Evolutionary conservation across 2,113 vertebrate genomes (phyloP).

Genomic region (Sylvicapra grimmia): DNA sequence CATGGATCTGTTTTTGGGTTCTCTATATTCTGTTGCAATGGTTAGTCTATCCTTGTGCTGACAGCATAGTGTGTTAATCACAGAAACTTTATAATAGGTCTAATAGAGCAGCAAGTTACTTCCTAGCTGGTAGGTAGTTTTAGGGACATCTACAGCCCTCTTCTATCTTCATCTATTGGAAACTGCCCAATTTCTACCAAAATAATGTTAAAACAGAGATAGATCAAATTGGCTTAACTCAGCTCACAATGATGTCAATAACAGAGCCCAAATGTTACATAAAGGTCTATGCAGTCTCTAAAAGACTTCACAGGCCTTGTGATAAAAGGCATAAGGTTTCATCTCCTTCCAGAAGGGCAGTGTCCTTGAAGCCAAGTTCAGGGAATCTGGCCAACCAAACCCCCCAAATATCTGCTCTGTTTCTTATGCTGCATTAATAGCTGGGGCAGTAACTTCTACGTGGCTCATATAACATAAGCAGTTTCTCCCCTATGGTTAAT

Average conservation of each 20-base stretch:
- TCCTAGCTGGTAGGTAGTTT: background rate
- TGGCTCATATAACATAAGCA: constrained; percentile 53
- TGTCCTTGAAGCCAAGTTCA: constrained; percentile 15
- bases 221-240: background rate
- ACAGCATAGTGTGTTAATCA: background rate
- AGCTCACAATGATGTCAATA: background rate
- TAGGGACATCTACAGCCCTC: background rate
- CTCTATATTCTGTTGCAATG: background rate
- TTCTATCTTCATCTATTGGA: background rate
- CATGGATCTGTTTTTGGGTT: background rate
- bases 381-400: constrained; percentile 37
- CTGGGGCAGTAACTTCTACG: constrained; percentile 3
- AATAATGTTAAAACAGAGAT: background rate
- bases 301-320: background rate
- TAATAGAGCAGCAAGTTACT: background rate
- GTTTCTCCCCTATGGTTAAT: constrained; percentile 54
- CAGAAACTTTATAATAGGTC: background rate
- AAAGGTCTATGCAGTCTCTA: background rate
- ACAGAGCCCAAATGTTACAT: background rate
- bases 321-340: background rate
- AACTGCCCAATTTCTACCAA: background rate
- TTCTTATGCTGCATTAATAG: constrained; percentile 20
- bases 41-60: background rate
- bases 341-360: background rate
- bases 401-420: background rate